Evolutionary conservation across 2,113 vertebrate species (phyloP), one percentile per base, ranked within the genome.

Genomic region (Archilochus colubris): DNA sequence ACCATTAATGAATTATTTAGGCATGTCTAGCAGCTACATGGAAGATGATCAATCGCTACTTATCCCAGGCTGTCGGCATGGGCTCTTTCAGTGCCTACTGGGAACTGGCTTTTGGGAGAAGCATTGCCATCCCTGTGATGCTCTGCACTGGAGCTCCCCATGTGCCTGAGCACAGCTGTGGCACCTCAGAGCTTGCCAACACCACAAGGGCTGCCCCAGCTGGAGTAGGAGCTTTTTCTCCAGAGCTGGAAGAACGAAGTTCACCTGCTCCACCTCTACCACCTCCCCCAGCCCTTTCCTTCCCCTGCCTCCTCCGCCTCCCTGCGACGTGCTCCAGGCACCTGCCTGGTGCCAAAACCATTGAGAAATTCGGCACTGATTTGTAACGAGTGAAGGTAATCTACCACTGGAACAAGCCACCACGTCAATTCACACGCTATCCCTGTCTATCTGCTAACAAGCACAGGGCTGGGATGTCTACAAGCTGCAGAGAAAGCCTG

Each of bases 1-100:
- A 91, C 54, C 63, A 54, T 95, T 69, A 87, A 95, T 94, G 82
- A 96, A 95, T 95, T 96, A 96, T 96, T 95, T 94, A 95, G 90
- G 70, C 78, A 95, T 68, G 82, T 85, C 87, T 30, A 86, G 75
- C 81, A 72, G 89, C 57, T 74, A 84, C 70, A 68, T 5, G n/a
- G 58, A 79, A 54, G 74, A 89, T 3, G 40, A 79, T 87, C 70
- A 91, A 75, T 48, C 0, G 0, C 91, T 58, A 88, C 72, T 89
- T 50, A 48, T 76, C 63, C 75, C 2, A 0, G 9, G 55, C 59
- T 40, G 36, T 22, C 3, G 1, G 51, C 2, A 6, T 8, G 3
- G 53, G 88, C 88, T 78, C 66, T 46, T 33, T 79, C 21, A 3
- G 64, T 3, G 6, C 59, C 53, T 93, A 77, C 55, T 17, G 15